phyloP scores from a whole-genome alignment of 2,888 invertebrate species.

The Epirrhoe tristata region DNA sequence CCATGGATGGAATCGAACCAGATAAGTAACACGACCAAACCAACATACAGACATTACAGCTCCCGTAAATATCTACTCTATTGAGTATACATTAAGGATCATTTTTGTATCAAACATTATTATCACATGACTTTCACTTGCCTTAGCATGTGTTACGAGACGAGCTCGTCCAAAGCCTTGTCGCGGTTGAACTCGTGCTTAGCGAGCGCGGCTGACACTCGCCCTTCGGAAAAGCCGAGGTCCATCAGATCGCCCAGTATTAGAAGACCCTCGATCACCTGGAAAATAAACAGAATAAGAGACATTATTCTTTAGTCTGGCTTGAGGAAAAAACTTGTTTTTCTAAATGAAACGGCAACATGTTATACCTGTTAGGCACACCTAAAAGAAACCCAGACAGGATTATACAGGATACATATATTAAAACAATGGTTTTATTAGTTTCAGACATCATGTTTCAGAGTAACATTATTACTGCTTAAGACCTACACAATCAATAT shows the following conservation, averaged over 20 bases:
- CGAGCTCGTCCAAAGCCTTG: slow-evolving; percentile 93
- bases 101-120: slow-evolving; percentile 29
- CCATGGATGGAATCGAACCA: slow-evolving; percentile 39
- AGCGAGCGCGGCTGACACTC: slow-evolving; percentile 90
- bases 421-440: no score
- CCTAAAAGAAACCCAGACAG: background rate
- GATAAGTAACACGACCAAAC: slow-evolving; percentile 15
- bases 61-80: slow-evolving; percentile 16
- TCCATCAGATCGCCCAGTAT: slow-evolving; percentile 91
- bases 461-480: no score
- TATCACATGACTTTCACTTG: slow-evolving; percentile 32
- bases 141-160: slow-evolving; percentile 83
- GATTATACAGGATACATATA: background rate
- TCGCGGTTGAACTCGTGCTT: slow-evolving; percentile 93
- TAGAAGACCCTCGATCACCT: slow-evolving; percentile 94
- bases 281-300: slow-evolving; percentile 41
- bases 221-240: slow-evolving; percentile 92
- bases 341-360: background rate
- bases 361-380: background rate
- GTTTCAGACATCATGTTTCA: no score
- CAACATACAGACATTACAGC: slow-evolving; percentile 1
- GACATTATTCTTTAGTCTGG: background rate
- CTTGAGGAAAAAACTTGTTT: background rate
- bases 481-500: no score
- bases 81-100: slow-evolving; percentile 7